Conservation (phyloP, 1,140 invertebrate genomes). For the Scaptomyza hsui region DNA sequence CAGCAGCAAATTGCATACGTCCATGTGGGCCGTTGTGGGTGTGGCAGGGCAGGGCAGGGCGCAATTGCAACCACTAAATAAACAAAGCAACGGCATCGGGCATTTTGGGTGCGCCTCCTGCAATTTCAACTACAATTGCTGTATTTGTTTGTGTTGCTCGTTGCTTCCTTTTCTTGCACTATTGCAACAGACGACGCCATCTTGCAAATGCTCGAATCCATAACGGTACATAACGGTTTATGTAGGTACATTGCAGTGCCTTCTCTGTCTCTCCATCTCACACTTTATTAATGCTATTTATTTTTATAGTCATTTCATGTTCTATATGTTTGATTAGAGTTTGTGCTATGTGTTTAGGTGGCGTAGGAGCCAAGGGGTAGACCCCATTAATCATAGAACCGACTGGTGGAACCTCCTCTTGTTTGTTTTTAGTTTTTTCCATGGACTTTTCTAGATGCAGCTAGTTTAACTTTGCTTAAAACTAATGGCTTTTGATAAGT, state of each 20-base stretch:
- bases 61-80: slow-evolving; percentile 76
- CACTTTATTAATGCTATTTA: slow-evolving; percentile 17
- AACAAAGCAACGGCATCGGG: slow-evolving; percentile 44
- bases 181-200: slow-evolving; percentile 49
- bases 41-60: slow-evolving; percentile 54
- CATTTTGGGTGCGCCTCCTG: slow-evolving; percentile 30
- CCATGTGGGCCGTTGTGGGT: slow-evolving; percentile 49
- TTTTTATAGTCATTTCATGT: slow-evolving; percentile 27
- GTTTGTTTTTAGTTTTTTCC: slow-evolving; percentile 14
- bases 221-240: slow-evolving; percentile 51
- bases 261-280: not conserved
- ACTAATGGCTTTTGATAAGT: slow-evolving; percentile 1
- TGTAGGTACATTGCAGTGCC: slow-evolving; percentile 21
- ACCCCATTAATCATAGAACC: slow-evolving; percentile 19
- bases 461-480: slow-evolving; percentile 15
- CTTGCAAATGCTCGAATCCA: slow-evolving; percentile 47
- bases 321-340: slow-evolving; percentile 26
- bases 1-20: slow-evolving; percentile 50
- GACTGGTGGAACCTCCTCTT: not conserved
- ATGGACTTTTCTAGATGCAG: slow-evolving; percentile 13
- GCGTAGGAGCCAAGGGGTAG: not conserved
- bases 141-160: slow-evolving; percentile 60
- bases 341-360: not conserved
- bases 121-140: slow-evolving; percentile 33
- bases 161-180: slow-evolving; percentile 29